A percentile compares a stretch with the other conserved stretches of the same genome.
These are phyloP conservation scores for Diplosoma virens DNA, from an alignment of 23 tunicate genomes.

Conservation along the genomic window DNA sequence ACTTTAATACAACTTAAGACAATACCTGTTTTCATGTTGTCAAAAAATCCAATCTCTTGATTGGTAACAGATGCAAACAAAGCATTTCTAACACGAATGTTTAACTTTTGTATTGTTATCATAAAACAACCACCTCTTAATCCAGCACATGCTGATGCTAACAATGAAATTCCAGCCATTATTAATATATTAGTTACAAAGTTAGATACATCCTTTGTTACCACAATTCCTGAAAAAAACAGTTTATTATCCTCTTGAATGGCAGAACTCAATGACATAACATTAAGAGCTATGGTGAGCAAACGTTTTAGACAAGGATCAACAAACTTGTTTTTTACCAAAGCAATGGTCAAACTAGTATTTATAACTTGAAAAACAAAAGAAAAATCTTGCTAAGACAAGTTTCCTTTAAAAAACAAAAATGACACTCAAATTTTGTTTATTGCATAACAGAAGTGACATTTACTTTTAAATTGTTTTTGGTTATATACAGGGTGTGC, in stretches of 20 bases:
- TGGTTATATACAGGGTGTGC: no score
- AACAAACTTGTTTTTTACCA: no score
- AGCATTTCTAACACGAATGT: conserved; percentile 62
- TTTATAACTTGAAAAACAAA: background rate
- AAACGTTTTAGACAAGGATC: no score
- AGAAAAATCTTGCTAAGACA: no score
- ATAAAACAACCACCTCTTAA: conserved; percentile 54
- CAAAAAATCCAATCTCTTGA: conserved; percentile 87
- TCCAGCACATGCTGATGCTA: conserved; percentile 64
- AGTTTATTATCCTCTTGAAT: no score
- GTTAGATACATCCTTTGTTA: background rate
- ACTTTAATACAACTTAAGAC: no score
- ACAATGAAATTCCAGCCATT: conserved; percentile 61
- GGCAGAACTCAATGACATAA: no score
- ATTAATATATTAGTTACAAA: conserved; percentile 51
- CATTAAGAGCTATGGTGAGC: no score
- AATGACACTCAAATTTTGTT: no score
- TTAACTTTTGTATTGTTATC: conserved; percentile 43
- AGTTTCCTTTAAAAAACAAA: no score
- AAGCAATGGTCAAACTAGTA: background rate
- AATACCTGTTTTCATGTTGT: conserved; percentile 68
- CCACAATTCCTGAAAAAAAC: conserved; percentile 64
- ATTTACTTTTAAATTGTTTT: no score
- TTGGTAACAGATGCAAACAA: conserved; percentile 50
- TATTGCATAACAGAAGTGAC: no score